These are phyloP conservation scores for Nymphicus hollandicus DNA, from an alignment of 2,113 vertebrate genomes.

Conservation along the genomic window DNA sequence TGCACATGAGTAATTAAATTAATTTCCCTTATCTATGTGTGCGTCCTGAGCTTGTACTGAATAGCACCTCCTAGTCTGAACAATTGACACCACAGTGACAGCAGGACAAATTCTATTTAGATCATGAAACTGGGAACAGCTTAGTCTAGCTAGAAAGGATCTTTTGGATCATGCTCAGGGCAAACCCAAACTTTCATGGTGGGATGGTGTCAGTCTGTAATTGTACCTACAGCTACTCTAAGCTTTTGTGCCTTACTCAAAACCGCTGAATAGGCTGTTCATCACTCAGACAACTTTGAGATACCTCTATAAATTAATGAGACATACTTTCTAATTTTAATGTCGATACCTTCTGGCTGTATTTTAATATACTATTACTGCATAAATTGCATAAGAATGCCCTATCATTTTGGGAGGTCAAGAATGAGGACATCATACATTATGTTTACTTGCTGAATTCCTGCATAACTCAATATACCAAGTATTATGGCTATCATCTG, in stretches of 20 bases:
- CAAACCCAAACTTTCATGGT: not conserved
- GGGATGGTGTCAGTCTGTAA: not conserved
- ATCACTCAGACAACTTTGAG: not conserved
- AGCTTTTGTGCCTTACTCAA: not conserved
- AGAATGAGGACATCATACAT: not conserved
- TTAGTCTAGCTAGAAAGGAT: not conserved
- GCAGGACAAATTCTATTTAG: not conserved
- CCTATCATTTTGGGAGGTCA: not conserved
- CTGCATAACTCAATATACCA: not conserved
- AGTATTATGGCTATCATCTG: not conserved
- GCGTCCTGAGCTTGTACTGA: not conserved
- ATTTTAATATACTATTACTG: constrained; percentile 1
- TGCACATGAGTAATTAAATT: not conserved
- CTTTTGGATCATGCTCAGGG: not conserved
- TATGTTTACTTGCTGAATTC: constrained; percentile 9
- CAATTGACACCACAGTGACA: not conserved
- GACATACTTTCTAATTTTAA: not conserved
- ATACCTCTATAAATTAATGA: constrained; percentile 19
- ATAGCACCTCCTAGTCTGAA: not conserved
- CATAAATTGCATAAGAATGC: not conserved
- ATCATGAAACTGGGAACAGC: not conserved
- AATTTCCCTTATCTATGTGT: not conserved
- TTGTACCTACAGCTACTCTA: not conserved
- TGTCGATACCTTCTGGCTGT: not conserved
- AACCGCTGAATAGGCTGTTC: not conserved